These are phyloP conservation scores for Euspilapteryx auroguttella DNA, from an alignment of 2,888 invertebrate species.

Conservation along the genomic window DNA sequence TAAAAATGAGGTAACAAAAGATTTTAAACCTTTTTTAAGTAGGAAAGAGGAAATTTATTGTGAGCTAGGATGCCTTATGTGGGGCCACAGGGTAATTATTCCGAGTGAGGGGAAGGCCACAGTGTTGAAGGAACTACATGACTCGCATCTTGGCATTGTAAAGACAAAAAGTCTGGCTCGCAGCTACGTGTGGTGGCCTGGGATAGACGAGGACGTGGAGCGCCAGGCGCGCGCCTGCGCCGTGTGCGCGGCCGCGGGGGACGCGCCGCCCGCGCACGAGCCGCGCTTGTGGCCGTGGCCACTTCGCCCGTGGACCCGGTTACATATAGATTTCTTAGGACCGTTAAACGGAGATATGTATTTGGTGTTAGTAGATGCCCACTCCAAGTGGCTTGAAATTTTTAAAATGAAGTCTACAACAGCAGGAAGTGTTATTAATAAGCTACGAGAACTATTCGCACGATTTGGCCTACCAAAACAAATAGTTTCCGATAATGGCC, in stretches of 20 bases:
- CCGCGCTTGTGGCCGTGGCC: neutral
- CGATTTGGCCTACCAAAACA: neutral
- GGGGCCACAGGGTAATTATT: no score
- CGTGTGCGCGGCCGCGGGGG: no score
- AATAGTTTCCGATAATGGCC: slow-evolving; percentile 1
- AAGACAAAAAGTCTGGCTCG: no score
- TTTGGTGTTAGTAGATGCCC: neutral
- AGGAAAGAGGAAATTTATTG: no score
- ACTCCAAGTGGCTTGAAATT: slow-evolving; percentile 1
- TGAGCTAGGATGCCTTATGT: no score
- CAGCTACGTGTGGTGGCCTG: no score
- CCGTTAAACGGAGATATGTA: neutral
- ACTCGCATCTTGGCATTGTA: no score
- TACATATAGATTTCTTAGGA: slow-evolving; percentile 2
- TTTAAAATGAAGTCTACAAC: neutral
- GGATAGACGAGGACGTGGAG: neutral
- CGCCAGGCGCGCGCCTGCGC: neutral
- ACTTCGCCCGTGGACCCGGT: neutral
- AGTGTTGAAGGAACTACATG: no score
- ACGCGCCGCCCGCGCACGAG: no score
- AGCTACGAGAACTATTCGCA: neutral
- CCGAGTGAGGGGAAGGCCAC: no score
- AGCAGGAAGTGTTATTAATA: neutral
- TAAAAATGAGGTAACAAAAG: no score
- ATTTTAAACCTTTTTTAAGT: no score